Evolutionary conservation across 2,113 vertebrate genomes (phyloP), one percentile per base, ranked within the genome.

Genomic region (Dermatemys mawii): DNA sequence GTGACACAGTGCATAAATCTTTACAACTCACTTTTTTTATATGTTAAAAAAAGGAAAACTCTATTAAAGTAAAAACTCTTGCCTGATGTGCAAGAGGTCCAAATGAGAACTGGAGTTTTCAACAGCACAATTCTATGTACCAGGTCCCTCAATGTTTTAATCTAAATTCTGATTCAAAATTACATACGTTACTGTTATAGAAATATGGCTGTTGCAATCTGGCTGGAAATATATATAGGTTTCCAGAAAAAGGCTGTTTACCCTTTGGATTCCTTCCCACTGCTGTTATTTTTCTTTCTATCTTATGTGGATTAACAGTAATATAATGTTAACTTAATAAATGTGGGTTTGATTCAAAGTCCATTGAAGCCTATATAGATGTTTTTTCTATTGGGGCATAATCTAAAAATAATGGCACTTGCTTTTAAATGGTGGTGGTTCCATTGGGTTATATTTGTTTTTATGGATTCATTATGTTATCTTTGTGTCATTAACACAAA

Each of bases 1-100:
- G 53, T 93, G 91, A 93, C 93, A 96, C 14, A 84, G 90, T 95
- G 95, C 94, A 95, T 96, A 96, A 97, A 97, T 96, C 96, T 95
- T 96, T 87, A 87, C 78, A 89, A 84, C 81, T 93, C 50, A 81
- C 85, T 92, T 87, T 90, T 79, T 92, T 88, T 90, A 3, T 11
- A 60, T 81, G n/a, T 90, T 89, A 90, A 93, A 89, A 78, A 55
- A 90, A 83, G 50, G 38, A 96, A 96, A 96, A 91, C 11, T 50
- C 91, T 32, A 88, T 81, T 84, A 88, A 92, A 94, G 81, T 95
- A 78, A 93, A 81, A 95, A 90, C 22, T 76, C 46, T 73, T 87
- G 35, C 78, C 73, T 84, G 35, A 86, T 88, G 17, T 83, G 84
- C 78, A 95, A 95, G 81, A 93, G n/a, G 83, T 83, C 78, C 87